Percentiles rank a stretch among this genome's conserved stretches.
phyloP scores from a whole-genome alignment of 35 echinoderm and acorn worm genomes.

The Ophioderma brevispina region DNA sequence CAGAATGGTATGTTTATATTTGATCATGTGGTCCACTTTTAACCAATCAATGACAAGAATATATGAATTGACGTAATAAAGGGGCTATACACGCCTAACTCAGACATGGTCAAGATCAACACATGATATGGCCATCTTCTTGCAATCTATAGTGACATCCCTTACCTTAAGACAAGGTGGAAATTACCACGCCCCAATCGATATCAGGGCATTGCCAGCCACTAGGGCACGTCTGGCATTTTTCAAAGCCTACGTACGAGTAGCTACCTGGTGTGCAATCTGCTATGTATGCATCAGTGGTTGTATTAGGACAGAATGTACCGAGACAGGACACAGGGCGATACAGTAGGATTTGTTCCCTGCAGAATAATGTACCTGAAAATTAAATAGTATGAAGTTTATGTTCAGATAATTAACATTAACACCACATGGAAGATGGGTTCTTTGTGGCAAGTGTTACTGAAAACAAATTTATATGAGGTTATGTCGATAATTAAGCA shows the following conservation, averaged over 20 bases:
- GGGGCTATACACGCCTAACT: too few species aligned
- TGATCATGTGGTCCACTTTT: too few species aligned
- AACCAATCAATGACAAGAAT: too few species aligned
- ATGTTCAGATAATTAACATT: too few species aligned
- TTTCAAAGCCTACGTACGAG: constrained; percentile 52
- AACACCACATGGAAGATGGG: too few species aligned
- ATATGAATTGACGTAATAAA: too few species aligned
- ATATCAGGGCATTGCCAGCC: constrained; percentile 81
- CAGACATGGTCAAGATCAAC: too few species aligned
- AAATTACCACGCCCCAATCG: constrained; percentile 89
- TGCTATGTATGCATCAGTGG: constrained; percentile 54
- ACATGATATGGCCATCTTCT: too few species aligned
- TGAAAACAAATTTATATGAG: too few species aligned
- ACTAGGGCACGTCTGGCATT: constrained; percentile 63
- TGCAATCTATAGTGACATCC: neutral
- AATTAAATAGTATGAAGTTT: neutral
- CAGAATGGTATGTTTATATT: too few species aligned
- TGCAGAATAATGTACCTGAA: constrained; percentile 64
- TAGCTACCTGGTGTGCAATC: constrained; percentile 63
- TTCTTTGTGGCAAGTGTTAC: too few species aligned
- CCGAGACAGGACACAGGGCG: constrained; percentile 49
- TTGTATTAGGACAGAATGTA: constrained; percentile 78
- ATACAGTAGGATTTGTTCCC: constrained; percentile 85
- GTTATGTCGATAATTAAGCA: too few species aligned
- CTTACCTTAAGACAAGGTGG: constrained; percentile 78